A percentile compares a stretch with the other conserved stretches of the same genome.
These are phyloP conservation scores for Pemphigus obesinymphae DNA, from an alignment of 1,140 invertebrate genomes.

Conservation along the genomic window DNA sequence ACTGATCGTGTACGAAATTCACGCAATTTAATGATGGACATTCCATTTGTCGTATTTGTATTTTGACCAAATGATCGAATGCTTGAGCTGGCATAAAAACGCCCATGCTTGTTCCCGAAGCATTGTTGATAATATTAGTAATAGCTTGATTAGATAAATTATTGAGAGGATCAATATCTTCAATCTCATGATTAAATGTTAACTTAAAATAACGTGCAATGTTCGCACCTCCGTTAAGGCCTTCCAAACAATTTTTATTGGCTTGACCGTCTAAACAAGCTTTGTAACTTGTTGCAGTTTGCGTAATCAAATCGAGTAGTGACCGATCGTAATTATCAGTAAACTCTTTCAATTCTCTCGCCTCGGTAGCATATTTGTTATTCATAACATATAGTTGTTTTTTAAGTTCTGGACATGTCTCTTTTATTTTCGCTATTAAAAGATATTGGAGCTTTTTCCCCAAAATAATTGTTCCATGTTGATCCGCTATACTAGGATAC, in stretches of 20 bases:
- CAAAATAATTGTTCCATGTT: conserved; percentile 61
- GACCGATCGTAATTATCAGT: conserved; percentile 62
- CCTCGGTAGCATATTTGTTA: conserved; percentile 60
- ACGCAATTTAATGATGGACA: conserved; percentile 66
- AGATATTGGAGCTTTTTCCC: conserved; percentile 62
- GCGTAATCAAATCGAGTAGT: conserved; percentile 66
- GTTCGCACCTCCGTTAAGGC: conserved; percentile 67
- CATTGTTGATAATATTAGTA: conserved; percentile 67
- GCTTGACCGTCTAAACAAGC: conserved; percentile 65
- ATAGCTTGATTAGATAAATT: conserved; percentile 61
- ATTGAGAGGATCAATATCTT: conserved; percentile 61
- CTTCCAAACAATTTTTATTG: conserved; percentile 62
- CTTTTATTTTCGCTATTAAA: conserved; percentile 64
- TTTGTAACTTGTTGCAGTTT: conserved; percentile 67
- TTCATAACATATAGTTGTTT: conserved; percentile 61
- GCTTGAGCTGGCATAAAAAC: conserved; percentile 70
- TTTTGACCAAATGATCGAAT: conserved; percentile 69
- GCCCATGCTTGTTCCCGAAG: conserved; percentile 64
- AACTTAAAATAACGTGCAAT: conserved; percentile 73
- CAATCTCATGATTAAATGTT: conserved; percentile 63
- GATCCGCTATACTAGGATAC: conserved; percentile 61
- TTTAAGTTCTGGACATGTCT: conserved; percentile 64
- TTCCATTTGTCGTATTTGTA: conserved; percentile 66
- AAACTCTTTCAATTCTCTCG: conserved; percentile 64
- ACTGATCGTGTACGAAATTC: conserved; percentile 69